Base-by-base conservation (phyloP, 2,797 vertebrate genomes). In the Merluccius polli region DNA sequence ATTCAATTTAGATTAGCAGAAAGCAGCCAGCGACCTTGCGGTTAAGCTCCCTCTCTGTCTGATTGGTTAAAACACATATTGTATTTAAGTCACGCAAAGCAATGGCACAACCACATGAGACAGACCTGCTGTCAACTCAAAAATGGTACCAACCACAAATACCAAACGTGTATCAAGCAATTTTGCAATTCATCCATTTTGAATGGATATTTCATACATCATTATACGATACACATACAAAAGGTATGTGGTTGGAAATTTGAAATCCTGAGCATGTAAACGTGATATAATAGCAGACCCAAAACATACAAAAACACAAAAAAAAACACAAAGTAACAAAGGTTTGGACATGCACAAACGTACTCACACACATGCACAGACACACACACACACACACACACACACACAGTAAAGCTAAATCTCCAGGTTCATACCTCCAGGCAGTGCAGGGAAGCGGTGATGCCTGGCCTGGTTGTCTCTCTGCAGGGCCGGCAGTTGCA, bases 31-130 rank as follows among this genome's bases (percentile, higher is more conserved):
- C 73, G 33, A 13, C 33, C 41, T 74, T 74, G 27, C 11, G 44
- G 78, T 71, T 87, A 88, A 87, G 89, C 86, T 83, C 73, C 79
- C 0, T 74, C 48, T 79, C 73, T 83, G 79, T 76, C 79, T 84
- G 79, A 86, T 88, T 88, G 86, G 86, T 70, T 76, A 16, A 77
- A 84, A 79, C 77, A 16, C 41, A 16, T 44, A 44, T 16, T 16
- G 13, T 44, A 18, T 44, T 44, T 12, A 21, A 63, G 15, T 71
- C 10, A 63, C 27, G 18, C 21, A 38, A 38, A 38, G 36, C 10
- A 38, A 38, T 12, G 11, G 13, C 36, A 11, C 36, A 12, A 38
- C 0, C 36, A 10, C 11, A 11, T 2, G 36, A 38, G 36, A 38
- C 36, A 2, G 36, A 38, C 36, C 36, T 10, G 11, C 36, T 44